A percentile compares a stretch with the other conserved stretches of the same genome.
Conservation (phyloP, 2,113 vertebrate genomes). For the Heliornis fulica region DNA sequence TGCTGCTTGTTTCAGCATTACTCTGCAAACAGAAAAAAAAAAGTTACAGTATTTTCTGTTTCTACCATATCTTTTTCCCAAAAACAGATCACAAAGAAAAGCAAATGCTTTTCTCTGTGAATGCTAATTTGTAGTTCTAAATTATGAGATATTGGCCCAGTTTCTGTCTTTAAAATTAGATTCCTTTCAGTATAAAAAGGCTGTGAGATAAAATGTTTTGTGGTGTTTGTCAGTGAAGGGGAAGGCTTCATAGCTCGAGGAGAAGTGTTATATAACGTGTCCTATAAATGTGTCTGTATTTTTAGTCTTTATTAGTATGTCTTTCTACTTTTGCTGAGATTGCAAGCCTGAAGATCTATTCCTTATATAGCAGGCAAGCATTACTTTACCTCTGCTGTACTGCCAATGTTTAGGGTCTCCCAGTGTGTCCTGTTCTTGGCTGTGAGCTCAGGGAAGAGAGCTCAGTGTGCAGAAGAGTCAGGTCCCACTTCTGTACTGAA, state of each 20-base stretch:
- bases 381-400: neutral
- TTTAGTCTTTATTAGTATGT: neutral
- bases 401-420: neutral
- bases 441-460: neutral
- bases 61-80: too few relatives aligned
- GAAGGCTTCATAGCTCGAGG: neutral
- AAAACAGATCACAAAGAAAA: too few relatives aligned
- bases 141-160: neutral
- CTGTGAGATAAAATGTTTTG: neutral
- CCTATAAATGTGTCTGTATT: neutral
- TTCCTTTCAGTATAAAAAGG: neutral
- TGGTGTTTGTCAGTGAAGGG: neutral
- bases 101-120: neutral
- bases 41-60: too few relatives aligned
- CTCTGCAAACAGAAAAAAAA: neutral
- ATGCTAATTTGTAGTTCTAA: neutral
- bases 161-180: conserved; percentile 5
- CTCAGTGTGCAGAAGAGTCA: neutral
- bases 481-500: neutral
- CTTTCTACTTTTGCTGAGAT: neutral
- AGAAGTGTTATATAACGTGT: neutral
- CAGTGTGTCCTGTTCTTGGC: neutral
- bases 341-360: neutral
- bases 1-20: neutral
- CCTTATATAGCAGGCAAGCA: neutral